These are phyloP conservation scores for Anthoscopus minutus DNA, from an alignment of 2,113 vertebrate genomes.

Conservation along the genomic window DNA sequence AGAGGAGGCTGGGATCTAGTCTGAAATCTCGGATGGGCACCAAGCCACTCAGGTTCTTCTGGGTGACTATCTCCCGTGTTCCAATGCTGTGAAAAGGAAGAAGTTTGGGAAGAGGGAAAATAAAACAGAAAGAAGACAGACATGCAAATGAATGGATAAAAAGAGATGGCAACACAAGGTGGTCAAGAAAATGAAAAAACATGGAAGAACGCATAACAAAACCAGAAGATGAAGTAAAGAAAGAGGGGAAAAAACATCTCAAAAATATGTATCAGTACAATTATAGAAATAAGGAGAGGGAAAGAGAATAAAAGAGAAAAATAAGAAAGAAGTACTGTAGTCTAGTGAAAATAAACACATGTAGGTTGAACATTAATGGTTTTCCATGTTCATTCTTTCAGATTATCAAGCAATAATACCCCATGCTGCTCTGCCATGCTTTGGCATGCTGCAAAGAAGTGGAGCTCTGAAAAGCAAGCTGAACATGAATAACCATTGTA, in stretches of 20 bases:
- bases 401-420: conserved; percentile 55
- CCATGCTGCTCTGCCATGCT: conserved; percentile 74
- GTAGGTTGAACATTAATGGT: conserved; percentile 76
- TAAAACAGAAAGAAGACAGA: conserved; percentile 40
- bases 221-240: conserved; percentile 61
- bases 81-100: conserved; percentile 92
- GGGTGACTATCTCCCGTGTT: conserved; percentile 96
- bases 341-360: conserved; percentile 76
- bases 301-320: conserved; percentile 83
- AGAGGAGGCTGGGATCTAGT: conserved; percentile 96
- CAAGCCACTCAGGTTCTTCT: conserved; percentile 99
- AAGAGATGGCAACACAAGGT: conserved; percentile 39
- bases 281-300: conserved; percentile 76
- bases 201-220: conserved; percentile 61
- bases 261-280: conserved; percentile 70
- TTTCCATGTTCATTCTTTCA: conserved; percentile 79
- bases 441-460: conserved; percentile 70
- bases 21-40: conserved; percentile 94
- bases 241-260: conserved; percentile 47
- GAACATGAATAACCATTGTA: conserved; percentile 78
- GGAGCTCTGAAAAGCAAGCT: conserved; percentile 71
- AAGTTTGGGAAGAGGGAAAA: conserved; percentile 71
- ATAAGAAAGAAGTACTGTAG: conserved; percentile 82
- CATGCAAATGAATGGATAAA: conserved; percentile 64
- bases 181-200: conserved; percentile 47